Base-by-base conservation (phyloP, 2,888 invertebrate genomes). In the Dromius quadrimaculatus region DNA sequence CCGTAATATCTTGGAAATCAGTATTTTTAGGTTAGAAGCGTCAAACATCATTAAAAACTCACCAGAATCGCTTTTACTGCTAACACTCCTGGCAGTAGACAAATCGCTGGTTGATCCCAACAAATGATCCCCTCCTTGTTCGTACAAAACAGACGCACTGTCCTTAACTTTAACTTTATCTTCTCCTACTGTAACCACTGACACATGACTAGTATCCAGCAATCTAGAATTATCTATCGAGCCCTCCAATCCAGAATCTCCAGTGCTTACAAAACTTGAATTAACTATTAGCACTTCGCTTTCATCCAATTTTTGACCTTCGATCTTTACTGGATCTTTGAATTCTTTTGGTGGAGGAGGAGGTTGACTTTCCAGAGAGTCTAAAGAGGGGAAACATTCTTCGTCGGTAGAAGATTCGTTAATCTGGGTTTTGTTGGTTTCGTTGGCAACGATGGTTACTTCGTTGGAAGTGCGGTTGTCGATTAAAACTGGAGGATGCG, bases 111-210 rank as follows among this genome's bases (percentile, higher is more conserved):
- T 82, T 0, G 82, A 82, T 71, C 81, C 80, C 43, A 78, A 74
- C 65, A 78, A 77, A 68, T 78, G 77, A 9, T 80, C 79, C 19
- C 34, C 68, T 43, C 45, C 36, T 9, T 64, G 79, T 69, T 78
- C 80, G 72, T 78, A 79, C 72, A 81, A 72, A 74, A 81, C 80
- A 1, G 80, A 79, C 2, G 82, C 82, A 2, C 92, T 92, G 81
- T 92, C 93, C 75, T 90, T 89, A 3, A 89, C 89, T 79, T 89
- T 89, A 22, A 92, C 90, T 73, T 84, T 84, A 77, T 92, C 91
- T 77, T 91, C 90, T 61, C 94, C 95, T 11, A 95, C 94, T 22
- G 93, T 93, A 72, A 95, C 94, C 71, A 95, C 95, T 0, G 95
- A 95, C 68, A 95, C 94, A 83, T 95, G 95, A 79, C 94, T 94